Evolutionary conservation across 2,888 invertebrate genomes (phyloP).

Genomic region (Ptilodon capucinus): DNA sequence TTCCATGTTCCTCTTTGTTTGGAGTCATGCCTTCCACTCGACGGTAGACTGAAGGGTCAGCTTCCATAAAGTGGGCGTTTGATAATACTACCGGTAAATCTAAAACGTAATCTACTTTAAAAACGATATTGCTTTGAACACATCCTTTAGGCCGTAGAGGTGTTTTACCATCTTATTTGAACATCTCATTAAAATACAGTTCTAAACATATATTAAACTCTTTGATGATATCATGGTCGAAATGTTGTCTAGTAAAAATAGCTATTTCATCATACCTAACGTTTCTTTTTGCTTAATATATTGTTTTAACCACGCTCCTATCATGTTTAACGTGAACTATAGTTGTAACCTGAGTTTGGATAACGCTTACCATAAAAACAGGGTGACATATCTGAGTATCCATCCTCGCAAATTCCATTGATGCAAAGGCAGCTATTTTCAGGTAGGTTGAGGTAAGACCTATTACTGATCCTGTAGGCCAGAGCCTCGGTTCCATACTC

Average conservation of each 20-base stretch:
- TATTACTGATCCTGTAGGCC: conserved; percentile 83
- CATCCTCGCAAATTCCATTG: conserved; percentile 74
- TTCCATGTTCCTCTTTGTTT: conserved; percentile 56
- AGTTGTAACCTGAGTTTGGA: not conserved
- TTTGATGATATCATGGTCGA: no score
- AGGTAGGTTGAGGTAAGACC: conserved; percentile 83
- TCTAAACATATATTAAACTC: no score
- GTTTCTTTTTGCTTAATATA: no score
- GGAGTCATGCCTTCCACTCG: conserved; percentile 84
- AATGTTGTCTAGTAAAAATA: no score
- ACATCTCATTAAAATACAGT: no score
- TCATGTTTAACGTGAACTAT: no score
- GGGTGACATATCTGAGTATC: conserved; percentile 86
- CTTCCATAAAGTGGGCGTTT: conserved; percentile 80
- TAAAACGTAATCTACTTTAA: conserved; percentile 47
- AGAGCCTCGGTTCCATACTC: conserved; percentile 81
- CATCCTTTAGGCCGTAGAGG: no score
- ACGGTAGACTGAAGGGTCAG: conserved; percentile 80
- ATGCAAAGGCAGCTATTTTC: conserved; percentile 86
- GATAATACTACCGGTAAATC: conserved; percentile 87
- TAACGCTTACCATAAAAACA: conserved; percentile 86
- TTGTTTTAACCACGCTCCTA: no score
- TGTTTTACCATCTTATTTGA: no score
- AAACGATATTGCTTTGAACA: no score
- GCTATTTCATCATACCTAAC: no score